Base-by-base conservation (phyloP, 2,113 vertebrate species). In the Xenopus laevis region DNA sequence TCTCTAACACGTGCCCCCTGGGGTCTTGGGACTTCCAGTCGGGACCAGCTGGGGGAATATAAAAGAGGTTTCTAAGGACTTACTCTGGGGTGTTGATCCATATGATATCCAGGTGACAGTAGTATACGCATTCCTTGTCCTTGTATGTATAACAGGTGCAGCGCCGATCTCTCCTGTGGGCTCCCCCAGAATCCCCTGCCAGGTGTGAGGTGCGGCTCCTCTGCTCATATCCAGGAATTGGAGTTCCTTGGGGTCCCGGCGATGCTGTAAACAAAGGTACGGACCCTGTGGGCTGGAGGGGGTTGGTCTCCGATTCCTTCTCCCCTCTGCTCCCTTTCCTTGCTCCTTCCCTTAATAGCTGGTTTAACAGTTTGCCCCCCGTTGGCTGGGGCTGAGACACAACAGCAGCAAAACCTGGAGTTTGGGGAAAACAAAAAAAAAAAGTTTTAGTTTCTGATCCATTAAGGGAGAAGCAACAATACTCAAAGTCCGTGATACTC, bases 1-100 rank as follows among this genome's bases (percentile, higher is more conserved):
- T 33, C 30, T 6, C n/a, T n/a, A n/a, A n/a, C 30, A 3, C 3
- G 30, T 33, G 30, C 30, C 30, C 30, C 30, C 30, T 4, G 30
- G 30, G 30, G 30, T 33, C 3, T 6, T 33, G 3, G 8, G 27
- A 47, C 27, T 33, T 18, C 5, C 33, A 5, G 10, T 13, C 17
- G 23, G 27, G 15, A 13, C 4, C 7, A 17, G 8, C 5, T 10
- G 10, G 1, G 13, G 33, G 10, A 4, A 4, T 1, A 16, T 20
- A 15, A 52, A 61, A 13, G 9, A 47, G 46, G 46, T n/a, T 11
- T 65, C n/a, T n/a, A n/a, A n/a, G n/a, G 67, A 89, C 95, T 94
- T 85, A 96, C 94, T 96, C 94, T 18, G 95, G 94, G 4, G 94
- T 96, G 87, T 96, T 97, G 87, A 97, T 93, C 95, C 95, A 97